A percentile compares a stretch with the other conserved stretches of the same genome.
Evolutionary conservation across 2,113 vertebrate species (phyloP).

Genomic region (Hepsetus odoe): DNA sequence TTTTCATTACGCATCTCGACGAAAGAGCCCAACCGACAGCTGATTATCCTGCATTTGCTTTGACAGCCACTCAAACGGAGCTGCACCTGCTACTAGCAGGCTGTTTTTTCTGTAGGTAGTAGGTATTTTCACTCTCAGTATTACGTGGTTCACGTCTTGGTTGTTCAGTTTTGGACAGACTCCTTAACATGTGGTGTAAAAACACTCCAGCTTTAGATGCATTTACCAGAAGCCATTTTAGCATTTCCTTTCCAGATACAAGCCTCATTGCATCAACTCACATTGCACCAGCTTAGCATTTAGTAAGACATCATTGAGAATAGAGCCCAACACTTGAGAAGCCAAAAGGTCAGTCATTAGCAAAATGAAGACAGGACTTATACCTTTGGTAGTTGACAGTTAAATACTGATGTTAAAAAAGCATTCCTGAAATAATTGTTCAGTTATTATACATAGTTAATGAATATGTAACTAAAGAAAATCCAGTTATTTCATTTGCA

Average conservation of each 20-base stretch:
- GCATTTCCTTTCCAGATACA: conserved; percentile 72
- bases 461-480: too few relatives aligned
- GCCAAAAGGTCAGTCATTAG: neutral
- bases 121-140: conserved; percentile 48
- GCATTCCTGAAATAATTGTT: neutral
- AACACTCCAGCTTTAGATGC: conserved; percentile 50
- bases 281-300: conserved; percentile 53
- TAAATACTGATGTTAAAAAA: too few relatives aligned
- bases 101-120: conserved; percentile 27
- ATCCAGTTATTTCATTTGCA: neutral
- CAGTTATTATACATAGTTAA: neutral
- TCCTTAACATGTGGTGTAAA: conserved; percentile 31
- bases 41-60: conserved; percentile 44
- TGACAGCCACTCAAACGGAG: conserved; percentile 40
- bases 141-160: conserved; percentile 53
- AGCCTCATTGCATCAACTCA: conserved; percentile 49
- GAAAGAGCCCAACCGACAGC: conserved; percentile 43
- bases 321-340: neutral
- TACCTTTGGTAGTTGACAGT: neutral
- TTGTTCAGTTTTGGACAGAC: conserved; percentile 46
- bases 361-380: neutral
- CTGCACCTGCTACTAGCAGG: conserved; percentile 41
- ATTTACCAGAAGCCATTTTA: conserved; percentile 68
- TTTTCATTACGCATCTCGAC: conserved; percentile 33
- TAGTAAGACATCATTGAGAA: neutral